Percentiles rank a stretch among this genome's conserved stretches.
phyloP scores from a whole-genome alignment of 2,113 vertebrate species.

The Pelodiscus sinensis region DNA sequence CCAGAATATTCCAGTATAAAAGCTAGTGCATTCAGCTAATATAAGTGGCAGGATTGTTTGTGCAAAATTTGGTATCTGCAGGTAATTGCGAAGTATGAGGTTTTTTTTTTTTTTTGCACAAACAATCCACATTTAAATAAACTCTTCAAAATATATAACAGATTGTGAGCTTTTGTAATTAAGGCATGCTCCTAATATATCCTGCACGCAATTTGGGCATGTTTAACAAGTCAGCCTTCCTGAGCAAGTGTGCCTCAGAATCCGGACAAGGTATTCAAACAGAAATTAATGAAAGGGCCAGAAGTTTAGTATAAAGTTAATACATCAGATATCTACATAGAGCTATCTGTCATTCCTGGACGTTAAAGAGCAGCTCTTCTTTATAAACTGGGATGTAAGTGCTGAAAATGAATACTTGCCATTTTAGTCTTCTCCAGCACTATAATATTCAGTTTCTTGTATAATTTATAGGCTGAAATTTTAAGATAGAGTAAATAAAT shows the following conservation, averaged over 20 bases:
- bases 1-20: no score
- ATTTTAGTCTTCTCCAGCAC: constrained; percentile 20
- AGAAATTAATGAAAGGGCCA: constrained; percentile 39
- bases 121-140: no score
- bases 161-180: constrained; percentile 14
- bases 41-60: no score
- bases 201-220: constrained; percentile 38
- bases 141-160: no score
- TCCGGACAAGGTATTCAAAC: constrained; percentile 47
- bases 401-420: constrained; percentile 35
- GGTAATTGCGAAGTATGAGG: no score
- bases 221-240: constrained; percentile 52
- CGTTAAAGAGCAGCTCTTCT: constrained; percentile 33
- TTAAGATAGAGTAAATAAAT: constrained; percentile 78
- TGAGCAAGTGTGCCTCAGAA: constrained; percentile 40
- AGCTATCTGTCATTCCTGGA: constrained; percentile 40
- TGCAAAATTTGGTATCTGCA: no score
- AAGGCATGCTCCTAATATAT: constrained; percentile 47
- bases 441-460: constrained; percentile 65
- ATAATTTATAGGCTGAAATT: constrained; percentile 70
- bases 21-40: no score
- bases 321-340: constrained; percentile 53
- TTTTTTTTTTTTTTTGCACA: no score
- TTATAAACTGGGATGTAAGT: constrained; percentile 53
- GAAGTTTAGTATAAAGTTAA: constrained; percentile 13